Evolutionary conservation across 2,888 invertebrate genomes (phyloP).

Genomic region (Drosophila borealis): DNA sequence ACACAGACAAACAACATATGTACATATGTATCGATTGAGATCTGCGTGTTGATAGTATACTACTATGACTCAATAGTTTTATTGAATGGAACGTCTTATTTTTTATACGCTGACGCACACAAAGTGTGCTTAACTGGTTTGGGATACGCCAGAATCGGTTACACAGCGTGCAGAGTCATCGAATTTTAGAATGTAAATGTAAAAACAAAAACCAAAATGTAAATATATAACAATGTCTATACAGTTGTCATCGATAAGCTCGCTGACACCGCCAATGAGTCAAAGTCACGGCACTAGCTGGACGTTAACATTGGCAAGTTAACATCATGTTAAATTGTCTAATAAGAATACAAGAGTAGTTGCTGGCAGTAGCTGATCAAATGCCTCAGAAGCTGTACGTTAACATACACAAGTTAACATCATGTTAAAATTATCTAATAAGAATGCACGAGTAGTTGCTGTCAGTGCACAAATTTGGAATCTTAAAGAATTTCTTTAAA

Average conservation of each 20-base stretch:
- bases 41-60: neutral
- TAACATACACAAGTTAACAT: too few species aligned
- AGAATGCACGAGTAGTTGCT: too few species aligned
- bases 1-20: too few species aligned
- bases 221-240: neutral
- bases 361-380: too few species aligned
- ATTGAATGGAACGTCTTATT: neutral
- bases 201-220: neutral
- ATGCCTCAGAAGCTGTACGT: too few species aligned
- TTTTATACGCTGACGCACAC: neutral
- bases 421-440: too few species aligned
- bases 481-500: too few species aligned
- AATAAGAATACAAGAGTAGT: neutral
- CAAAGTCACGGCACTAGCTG: too few species aligned
- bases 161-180: neutral
- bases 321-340: neutral
- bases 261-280: neutral
- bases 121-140: neutral
- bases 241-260: neutral
- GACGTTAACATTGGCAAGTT: neutral
- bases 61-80: neutral
- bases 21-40: conserved; percentile 4
- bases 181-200: neutral
- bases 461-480: too few species aligned
- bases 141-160: neutral